These are phyloP conservation scores for Rostratula benghalensis DNA, from an alignment of 2,113 vertebrate genomes.

Conservation along the genomic window DNA sequence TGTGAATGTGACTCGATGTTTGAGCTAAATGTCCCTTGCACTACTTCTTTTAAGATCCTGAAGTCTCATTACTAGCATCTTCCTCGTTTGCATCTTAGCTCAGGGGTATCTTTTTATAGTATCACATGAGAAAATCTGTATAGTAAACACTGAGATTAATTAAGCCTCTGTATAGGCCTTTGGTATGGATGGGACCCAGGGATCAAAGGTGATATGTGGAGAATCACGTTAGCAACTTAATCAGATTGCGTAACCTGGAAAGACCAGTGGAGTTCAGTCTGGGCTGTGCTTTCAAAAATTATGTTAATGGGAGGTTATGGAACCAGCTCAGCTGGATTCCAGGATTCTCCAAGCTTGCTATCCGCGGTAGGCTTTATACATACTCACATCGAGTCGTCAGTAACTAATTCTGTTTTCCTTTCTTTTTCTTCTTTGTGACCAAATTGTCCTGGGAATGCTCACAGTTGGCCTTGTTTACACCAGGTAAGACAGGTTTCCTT, in stretches of 20 bases:
- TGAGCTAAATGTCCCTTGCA: background rate
- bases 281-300: slow-evolving; percentile 1
- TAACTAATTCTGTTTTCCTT: slow-evolving; percentile 18
- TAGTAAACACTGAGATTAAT: background rate
- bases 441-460: slow-evolving; percentile 65
- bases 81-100: background rate
- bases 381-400: background rate
- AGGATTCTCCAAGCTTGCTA: background rate
- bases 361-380: background rate
- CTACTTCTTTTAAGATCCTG: background rate
- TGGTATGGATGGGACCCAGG: background rate
- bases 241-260: background rate
- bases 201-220: background rate
- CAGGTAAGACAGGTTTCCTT: slow-evolving; percentile 84
- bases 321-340: slow-evolving; percentile 51
- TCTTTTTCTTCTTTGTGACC: slow-evolving; percentile 38
- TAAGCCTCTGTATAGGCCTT: background rate
- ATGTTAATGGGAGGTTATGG: slow-evolving; percentile 4
- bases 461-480: slow-evolving; percentile 97
- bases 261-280: background rate
- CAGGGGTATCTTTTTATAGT: background rate
- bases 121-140: background rate
- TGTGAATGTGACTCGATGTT: background rate
- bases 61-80: background rate
- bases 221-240: background rate